These are phyloP conservation scores for Augochlorella aurata DNA, from an alignment of 2,888 invertebrate genomes.

Conservation along the genomic window DNA sequence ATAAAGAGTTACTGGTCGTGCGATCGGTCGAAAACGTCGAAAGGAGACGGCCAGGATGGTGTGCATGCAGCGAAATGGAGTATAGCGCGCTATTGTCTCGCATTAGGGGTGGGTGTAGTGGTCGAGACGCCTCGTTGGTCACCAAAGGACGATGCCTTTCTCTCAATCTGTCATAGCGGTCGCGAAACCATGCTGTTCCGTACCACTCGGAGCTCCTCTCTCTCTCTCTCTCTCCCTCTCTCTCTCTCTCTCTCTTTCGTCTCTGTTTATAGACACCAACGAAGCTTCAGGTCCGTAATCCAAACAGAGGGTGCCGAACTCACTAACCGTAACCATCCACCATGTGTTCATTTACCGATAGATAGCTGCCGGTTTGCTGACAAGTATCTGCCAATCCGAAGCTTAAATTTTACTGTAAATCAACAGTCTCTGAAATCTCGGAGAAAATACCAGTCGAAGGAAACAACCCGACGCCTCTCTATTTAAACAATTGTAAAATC, in stretches of 20 bases:
- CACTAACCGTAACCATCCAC: conserved; percentile 78
- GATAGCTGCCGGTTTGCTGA: conserved; percentile 48
- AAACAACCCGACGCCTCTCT: background rate
- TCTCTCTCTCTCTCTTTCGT: conserved; percentile 60
- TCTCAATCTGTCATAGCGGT: conserved; percentile 75
- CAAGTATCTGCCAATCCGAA: conserved; percentile 44
- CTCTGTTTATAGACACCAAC: conserved; percentile 76
- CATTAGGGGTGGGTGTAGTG: conserved; percentile 56
- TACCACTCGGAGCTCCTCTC: conserved; percentile 32
- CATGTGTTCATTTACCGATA: conserved; percentile 74
- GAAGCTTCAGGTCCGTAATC: conserved; percentile 75
- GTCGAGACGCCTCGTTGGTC: conserved; percentile 77
- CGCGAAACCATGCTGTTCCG: conserved; percentile 61
- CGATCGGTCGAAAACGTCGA: conserved; percentile 30
- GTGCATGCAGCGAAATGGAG: conserved; percentile 62
- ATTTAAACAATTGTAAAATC: background rate
- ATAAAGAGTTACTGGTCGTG: conserved; percentile 46
- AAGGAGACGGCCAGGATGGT: conserved; percentile 39
- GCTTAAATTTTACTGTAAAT: conserved; percentile 32
- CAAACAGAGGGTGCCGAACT: conserved; percentile 78
- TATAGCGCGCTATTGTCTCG: conserved; percentile 62
- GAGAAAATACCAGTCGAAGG: background rate
- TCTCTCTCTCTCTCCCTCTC: no score
- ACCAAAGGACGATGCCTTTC: conserved; percentile 73
- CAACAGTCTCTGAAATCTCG: background rate